Base-by-base conservation (phyloP, 2,888 invertebrate species). In the Thelaira solivaga region DNA sequence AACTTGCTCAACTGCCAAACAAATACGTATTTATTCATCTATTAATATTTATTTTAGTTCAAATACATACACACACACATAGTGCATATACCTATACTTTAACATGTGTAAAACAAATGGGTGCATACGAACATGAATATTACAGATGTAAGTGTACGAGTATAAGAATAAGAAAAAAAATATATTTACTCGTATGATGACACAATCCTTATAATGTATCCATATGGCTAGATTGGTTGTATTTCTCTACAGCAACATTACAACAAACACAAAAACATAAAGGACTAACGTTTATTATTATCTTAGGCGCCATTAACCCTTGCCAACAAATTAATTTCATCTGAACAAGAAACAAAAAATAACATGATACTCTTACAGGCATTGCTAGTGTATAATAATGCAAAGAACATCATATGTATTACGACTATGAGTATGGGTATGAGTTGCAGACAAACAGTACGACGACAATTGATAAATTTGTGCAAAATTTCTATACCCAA, bases 321-420 rank as follows among this genome's bases (percentile, higher is more conserved):
- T 74, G 74, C 74, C 74, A 74, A 74, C 74, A 74, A 67, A 74
- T 74, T 51, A 67, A 61, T 61, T 67, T 36, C 53, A 51, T 61
- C 26, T 61, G 59, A n/a, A n/a, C n/a, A n/a, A 73, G 65, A 39
- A 64, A 65, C 51, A 73, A 57, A 49, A 41, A 53, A 49, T 49
- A 73, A 57, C 18, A 51, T 71, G 31, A 51, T 11, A 39, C n/a
- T n/a, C n/a, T n/a, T n/a, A n/a, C 31, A 22, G 49, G 4, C 59
- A 18, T 8, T 34, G 49, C 49, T 69, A 59, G 49, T 57, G 11
- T 69, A 69, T 69, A 69, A 57, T 57, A 57, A 57, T 68, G 39
- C 59, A 22, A 69, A n/a, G n/a, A 69, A 49, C 49, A 49, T 68
- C 45, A 4, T 51, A 49, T 49, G n/a, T n/a, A n/a, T n/a, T n/a